Evolutionary conservation across 2,888 invertebrate genomes (phyloP).

Genomic region (Campoplex nolae): DNA sequence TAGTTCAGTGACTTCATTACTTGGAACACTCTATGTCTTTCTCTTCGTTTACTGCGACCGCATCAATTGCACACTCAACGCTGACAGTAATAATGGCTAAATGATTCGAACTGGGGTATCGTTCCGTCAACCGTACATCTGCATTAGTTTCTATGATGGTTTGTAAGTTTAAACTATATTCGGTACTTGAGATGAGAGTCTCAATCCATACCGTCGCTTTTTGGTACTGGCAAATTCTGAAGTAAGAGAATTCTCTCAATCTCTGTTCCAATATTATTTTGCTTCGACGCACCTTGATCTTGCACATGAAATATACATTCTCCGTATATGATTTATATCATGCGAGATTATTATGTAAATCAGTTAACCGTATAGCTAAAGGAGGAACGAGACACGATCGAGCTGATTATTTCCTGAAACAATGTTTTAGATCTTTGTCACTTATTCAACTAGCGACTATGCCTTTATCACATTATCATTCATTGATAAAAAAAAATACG

Average conservation of each 20-base stretch:
- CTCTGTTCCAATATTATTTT: background rate
- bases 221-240: background rate
- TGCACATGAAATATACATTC: background rate
- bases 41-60: background rate
- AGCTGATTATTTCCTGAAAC: background rate
- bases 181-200: background rate
- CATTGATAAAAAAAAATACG: background rate
- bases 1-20: slow-evolving; percentile 15
- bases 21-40: background rate
- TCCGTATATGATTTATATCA: background rate
- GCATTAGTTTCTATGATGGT: background rate
- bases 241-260: background rate
- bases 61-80: background rate
- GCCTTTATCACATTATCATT: background rate
- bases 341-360: too few relatives aligned
- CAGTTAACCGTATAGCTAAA: too few relatives aligned
- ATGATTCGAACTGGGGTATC: background rate
- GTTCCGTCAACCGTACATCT: background rate
- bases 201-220: background rate
- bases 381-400: background rate
- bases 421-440: background rate
- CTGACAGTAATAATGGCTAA: background rate
- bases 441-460: background rate
- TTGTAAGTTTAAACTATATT: background rate
- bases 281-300: background rate